Evolutionary conservation across 2,113 vertebrate species (phyloP).

Genomic region (Marmota flaviventris): DNA sequence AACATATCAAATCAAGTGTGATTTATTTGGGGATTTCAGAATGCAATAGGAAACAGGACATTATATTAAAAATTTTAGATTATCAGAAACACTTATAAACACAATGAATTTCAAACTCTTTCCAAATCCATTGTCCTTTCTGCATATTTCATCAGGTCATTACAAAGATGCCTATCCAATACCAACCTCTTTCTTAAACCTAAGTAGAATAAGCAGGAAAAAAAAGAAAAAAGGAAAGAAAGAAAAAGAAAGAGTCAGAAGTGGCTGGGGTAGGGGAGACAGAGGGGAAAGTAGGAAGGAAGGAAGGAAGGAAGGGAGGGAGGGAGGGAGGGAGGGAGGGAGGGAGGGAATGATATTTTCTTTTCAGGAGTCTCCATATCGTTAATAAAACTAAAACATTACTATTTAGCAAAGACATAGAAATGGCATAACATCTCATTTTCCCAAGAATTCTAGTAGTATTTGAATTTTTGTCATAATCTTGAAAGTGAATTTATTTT

Average conservation of each 20-base stretch:
- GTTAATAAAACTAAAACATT: not conserved
- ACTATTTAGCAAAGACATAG: not conserved
- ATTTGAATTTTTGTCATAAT: conserved; percentile 1
- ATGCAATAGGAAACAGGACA: not conserved
- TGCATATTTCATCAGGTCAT: not conserved
- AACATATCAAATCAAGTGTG: not conserved
- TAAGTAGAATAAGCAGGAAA: not conserved
- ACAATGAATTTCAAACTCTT: not conserved
- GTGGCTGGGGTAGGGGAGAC: no score
- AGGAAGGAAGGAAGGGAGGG: no score
- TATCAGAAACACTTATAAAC: conserved; percentile 9
- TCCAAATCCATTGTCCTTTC: not conserved
- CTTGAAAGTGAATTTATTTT: not conserved
- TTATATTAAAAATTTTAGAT: not conserved
- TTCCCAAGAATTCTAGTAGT: not conserved
- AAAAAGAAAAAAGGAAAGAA: not conserved
- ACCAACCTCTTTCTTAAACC: not conserved
- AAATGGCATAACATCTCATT: not conserved
- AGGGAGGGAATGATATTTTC: not conserved
- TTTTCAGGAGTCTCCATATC: not conserved
- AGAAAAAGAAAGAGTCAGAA: no score
- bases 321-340: no score
- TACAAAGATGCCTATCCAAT: not conserved
- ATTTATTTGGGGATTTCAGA: not conserved
- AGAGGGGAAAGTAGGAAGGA: no score